A percentile compares a stretch with the other conserved stretches of the same genome.
Conservation (phyloP, 1,140 invertebrate species). For the Zaprionus kolodkinae region DNA sequence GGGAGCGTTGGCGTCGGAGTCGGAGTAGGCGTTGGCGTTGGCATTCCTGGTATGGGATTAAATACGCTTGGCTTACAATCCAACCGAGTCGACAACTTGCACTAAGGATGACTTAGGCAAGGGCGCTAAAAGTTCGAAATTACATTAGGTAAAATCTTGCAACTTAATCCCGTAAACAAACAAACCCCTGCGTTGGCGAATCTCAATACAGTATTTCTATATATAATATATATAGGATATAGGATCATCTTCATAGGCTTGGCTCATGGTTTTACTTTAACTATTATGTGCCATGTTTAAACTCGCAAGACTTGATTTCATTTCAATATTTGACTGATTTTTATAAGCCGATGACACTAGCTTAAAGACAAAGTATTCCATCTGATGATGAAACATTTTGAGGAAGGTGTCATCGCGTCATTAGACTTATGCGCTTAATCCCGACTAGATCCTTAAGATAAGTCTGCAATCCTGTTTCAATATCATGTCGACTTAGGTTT, state of each 20-base stretch:
- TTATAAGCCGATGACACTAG: constrained; percentile 40
- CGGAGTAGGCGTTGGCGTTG: constrained; percentile 50
- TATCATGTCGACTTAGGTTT: neutral
- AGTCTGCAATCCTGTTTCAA: constrained; percentile 17
- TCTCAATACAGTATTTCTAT: constrained; percentile 51
- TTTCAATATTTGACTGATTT: constrained; percentile 71
- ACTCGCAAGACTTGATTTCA: constrained; percentile 72
- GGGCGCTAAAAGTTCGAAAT: constrained; percentile 10
- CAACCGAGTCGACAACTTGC: constrained; percentile 62
- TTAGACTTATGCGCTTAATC: constrained; percentile 49
- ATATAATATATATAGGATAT: constrained; percentile 31
- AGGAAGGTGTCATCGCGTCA: constrained; percentile 22
- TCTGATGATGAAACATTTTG: neutral
- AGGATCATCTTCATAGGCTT: constrained; percentile 65
- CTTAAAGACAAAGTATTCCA: constrained; percentile 1
- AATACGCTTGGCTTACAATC: constrained; percentile 61
- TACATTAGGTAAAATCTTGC: constrained; percentile 31
- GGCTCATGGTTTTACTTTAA: constrained; percentile 67
- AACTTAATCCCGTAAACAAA: constrained; percentile 6
- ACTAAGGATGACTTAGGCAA: constrained; percentile 31
- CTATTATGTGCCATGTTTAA: constrained; percentile 74
- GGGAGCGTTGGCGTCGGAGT: constrained; percentile 55
- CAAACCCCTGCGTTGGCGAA: constrained; percentile 34
- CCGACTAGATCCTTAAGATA: constrained; percentile 29
- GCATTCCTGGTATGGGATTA: constrained; percentile 56